Evolutionary conservation across 2,888 invertebrate genomes (phyloP), one percentile per base, ranked within the genome.

Genomic region (Rhamphomyia laevipes): DNA sequence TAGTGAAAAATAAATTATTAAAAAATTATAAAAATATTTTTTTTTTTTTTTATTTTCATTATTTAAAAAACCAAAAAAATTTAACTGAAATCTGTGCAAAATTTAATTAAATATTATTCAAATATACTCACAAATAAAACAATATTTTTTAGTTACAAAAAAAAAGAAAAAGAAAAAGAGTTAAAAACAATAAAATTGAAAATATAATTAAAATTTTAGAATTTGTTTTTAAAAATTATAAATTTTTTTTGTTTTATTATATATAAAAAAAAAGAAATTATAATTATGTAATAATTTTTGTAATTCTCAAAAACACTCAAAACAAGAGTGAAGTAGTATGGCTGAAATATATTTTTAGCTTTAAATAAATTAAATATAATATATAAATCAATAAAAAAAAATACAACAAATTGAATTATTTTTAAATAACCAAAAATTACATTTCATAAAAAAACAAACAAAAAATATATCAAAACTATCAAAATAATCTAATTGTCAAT

Each of bases 201-300:
- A n/a, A n/a, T n/a, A n/a, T n/a, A n/a, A n/a, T n/a, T n/a, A n/a
- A n/a, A n/a, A n/a, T n/a, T n/a, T n/a, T n/a, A n/a, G n/a, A n/a
- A n/a, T n/a, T n/a, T n/a, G n/a, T n/a, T n/a, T n/a, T n/a, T n/a
- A n/a, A n/a, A n/a, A n/a, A n/a, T n/a, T n/a, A n/a, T n/a, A n/a
- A n/a, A n/a, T 49, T 52, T 46, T 48, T 51, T 54, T 52, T 43
- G 21, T 44, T 50, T 53, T 51, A 53, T 48, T 50, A 17, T 46
- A 15, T 48, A 50, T 45, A 33, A 43, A 40, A 30, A 33, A 31
- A 23, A 49, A 3, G 33, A 45, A 21, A 52, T 33, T 15, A 46
- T 46, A 44, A 35, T 31, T n/a, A n/a, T 49, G 48, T 48, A 53
- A 48, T 47, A 47, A 48, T 15, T 37, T 16, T 37, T 40, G 4